Conservation (phyloP, 1,140 invertebrate species). For the Brachionus manjavacas region DNA sequence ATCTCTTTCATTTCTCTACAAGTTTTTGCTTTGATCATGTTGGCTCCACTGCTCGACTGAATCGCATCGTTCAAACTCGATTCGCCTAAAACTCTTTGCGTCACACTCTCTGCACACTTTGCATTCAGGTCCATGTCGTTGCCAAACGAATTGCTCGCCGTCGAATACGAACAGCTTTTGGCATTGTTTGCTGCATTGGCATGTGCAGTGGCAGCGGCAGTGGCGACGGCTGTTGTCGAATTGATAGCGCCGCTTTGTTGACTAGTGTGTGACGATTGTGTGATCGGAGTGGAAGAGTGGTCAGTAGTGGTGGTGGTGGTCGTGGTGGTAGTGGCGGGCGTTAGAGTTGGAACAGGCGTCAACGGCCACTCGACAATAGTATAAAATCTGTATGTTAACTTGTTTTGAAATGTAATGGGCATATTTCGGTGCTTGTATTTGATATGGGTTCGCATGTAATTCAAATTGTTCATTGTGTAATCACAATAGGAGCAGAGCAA, state of each 20-base stretch:
- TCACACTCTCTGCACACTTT: neutral
- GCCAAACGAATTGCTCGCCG: neutral
- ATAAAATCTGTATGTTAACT: conserved; percentile 18
- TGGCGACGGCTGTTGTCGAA: neutral
- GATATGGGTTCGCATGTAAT: conserved; percentile 42
- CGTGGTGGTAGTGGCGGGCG: neutral
- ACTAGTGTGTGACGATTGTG: neutral
- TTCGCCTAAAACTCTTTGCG: neutral
- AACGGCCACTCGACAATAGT: conserved; percentile 39
- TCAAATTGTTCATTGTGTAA: conserved; percentile 41
- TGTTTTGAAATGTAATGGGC: conserved; percentile 41
- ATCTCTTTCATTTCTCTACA: neutral
- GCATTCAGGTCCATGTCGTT: neutral
- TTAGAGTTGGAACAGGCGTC: conserved; percentile 27
- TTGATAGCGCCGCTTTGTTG: neutral
- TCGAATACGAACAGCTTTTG: neutral
- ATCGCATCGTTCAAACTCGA: neutral
- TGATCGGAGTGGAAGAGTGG: no score
- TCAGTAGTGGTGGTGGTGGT: neutral
- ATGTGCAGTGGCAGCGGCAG: no score
- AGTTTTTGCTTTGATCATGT: neutral
- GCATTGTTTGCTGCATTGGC: no score
- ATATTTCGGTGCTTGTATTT: conserved; percentile 41
- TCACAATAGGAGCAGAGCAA: conserved; percentile 34
- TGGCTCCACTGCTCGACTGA: neutral